Percentiles rank a stretch among this genome's conserved stretches.
phyloP scores from a whole-genome alignment of 2,888 invertebrate genomes.

The Metacarcinus magister region DNA sequence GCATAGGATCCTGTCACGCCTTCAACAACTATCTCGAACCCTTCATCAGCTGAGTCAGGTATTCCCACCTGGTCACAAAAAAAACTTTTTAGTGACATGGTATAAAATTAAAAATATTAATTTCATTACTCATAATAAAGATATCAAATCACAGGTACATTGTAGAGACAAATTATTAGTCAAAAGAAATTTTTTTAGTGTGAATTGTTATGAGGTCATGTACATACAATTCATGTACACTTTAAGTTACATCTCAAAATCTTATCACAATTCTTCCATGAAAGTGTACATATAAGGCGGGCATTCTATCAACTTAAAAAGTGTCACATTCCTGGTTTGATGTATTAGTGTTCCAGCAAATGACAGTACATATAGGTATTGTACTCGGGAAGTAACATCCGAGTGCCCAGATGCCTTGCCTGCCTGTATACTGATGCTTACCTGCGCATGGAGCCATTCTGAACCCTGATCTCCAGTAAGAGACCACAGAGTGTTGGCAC shows the following conservation, averaged over 20 bases:
- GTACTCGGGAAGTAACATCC: background rate
- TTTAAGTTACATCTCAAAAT: background rate
- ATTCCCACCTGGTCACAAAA: slow-evolving; percentile 61
- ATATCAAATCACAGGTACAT: background rate
- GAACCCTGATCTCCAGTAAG: slow-evolving; percentile 62
- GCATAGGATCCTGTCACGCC: slow-evolving; percentile 64
- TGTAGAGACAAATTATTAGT: background rate
- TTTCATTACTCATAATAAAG: background rate
- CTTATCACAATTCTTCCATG: background rate
- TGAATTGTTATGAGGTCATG: background rate
- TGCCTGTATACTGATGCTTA: background rate
- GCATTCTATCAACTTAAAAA: background rate
- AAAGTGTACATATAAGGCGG: background rate
- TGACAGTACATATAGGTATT: background rate
- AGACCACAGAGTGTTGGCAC: slow-evolving; percentile 54
- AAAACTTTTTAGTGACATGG: background rate
- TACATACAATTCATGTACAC: background rate
- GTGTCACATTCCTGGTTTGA: background rate
- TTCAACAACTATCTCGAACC: slow-evolving; percentile 71
- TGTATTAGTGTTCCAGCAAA: background rate
- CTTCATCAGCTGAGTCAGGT: slow-evolving; percentile 47
- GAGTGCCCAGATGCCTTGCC: background rate
- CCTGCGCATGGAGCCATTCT: slow-evolving; percentile 71
- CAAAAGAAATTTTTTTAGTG: background rate
- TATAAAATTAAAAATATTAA: background rate